Percentiles rank a stretch among this genome's conserved stretches.
Evolutionary conservation across 1,140 invertebrate species (phyloP).

Genomic region (Heliothis subflexa): DNA sequence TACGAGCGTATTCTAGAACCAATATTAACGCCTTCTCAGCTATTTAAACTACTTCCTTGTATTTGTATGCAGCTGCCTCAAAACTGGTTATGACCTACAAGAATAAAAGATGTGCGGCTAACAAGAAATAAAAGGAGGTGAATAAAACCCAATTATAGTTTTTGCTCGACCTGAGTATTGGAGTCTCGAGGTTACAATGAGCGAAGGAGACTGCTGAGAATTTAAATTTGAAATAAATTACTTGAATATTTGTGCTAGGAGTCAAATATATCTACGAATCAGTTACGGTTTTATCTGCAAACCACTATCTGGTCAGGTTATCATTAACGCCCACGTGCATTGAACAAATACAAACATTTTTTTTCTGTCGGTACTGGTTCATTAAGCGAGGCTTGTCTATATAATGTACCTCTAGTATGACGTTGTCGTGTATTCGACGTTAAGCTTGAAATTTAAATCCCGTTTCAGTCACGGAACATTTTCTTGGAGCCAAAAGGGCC

Average conservation of each 20-base stretch:
- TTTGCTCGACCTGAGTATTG: constrained; percentile 21
- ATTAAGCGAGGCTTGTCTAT: background rate
- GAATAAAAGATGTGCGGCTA: constrained; percentile 25
- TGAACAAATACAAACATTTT: constrained; percentile 9
- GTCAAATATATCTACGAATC: constrained; percentile 2
- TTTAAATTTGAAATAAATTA: constrained; percentile 20
- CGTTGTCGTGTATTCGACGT: background rate
- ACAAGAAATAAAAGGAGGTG: constrained; percentile 15
- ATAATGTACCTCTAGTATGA: constrained; percentile 11
- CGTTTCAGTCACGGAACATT: background rate
- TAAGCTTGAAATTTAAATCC: constrained; percentile 11
- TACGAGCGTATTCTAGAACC: constrained; percentile 23
- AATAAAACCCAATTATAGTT: constrained; percentile 28
- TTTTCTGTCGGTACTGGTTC: constrained; percentile 11
- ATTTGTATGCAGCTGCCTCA: constrained; percentile 36
- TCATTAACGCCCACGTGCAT: constrained; percentile 22
- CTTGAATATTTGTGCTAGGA: background rate
- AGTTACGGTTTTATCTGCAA: constrained; percentile 5
- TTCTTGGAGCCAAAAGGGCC: background rate
- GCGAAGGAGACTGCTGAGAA: background rate
- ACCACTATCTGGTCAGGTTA: constrained; percentile 25
- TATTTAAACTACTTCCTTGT: constrained; percentile 47
- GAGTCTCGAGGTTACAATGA: background rate
- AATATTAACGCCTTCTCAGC: constrained; percentile 40
- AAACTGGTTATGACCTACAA: constrained; percentile 37